A percentile compares a stretch with the other conserved stretches of the same genome.
phyloP scores from a whole-genome alignment of 2,113 vertebrate species.

The Zootoca vivipara region DNA sequence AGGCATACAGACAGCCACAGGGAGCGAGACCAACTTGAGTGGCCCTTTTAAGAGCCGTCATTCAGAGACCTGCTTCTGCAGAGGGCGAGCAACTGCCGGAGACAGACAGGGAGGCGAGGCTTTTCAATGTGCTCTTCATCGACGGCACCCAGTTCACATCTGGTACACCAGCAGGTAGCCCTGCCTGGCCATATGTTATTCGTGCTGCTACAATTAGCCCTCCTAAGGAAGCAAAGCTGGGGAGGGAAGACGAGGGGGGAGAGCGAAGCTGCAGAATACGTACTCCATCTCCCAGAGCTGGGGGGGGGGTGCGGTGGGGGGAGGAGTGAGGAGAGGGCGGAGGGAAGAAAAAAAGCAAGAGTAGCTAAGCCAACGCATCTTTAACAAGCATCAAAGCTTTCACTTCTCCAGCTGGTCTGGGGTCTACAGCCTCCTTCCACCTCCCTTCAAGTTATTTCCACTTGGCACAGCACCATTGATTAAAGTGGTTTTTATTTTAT shows the following conservation, averaged over 20 bases:
- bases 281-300: neutral
- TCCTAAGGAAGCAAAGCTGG: constrained; percentile 67
- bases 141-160: constrained; percentile 88
- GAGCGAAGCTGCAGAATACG: neutral
- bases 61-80: constrained; percentile 75
- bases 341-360: neutral
- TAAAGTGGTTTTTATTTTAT: neutral
- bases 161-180: constrained; percentile 91
- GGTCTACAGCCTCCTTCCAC: neutral
- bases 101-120: constrained; percentile 69
- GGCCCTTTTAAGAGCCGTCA: constrained; percentile 70
- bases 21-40: constrained; percentile 50
- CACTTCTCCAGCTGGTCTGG: neutral
- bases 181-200: constrained; percentile 89
- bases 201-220: constrained; percentile 89
- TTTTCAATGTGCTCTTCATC: constrained; percentile 81
- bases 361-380: neutral
- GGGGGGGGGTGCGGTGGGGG: neutral
- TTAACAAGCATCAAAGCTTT: neutral
- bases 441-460: neutral
- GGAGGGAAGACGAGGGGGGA: constrained; percentile 16
- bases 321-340: accelerated
- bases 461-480: no score
- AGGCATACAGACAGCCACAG: constrained; percentile 45
- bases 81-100: constrained; percentile 60